Base-by-base conservation (phyloP, 2,113 vertebrate genomes). In the Aphyosemion australe region DNA sequence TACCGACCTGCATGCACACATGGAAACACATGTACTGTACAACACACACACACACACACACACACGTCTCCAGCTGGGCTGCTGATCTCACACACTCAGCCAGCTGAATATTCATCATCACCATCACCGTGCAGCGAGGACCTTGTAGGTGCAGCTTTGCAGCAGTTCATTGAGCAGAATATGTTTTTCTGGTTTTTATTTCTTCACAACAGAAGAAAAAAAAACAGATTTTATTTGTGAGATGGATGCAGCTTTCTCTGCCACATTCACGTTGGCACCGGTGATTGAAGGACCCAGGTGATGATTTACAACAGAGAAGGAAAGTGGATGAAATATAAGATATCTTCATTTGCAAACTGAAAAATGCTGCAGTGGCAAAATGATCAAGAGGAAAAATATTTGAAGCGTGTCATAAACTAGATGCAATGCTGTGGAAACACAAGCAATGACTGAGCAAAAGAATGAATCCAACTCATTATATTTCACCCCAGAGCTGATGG, bases 91-190 rank as follows among this genome's bases (percentile, higher is more conserved):
- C 76, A 73, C 74, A 73, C 76, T 69, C 18, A 39, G 53, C 31
- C 16, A 6, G 64, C 50, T 85, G 61, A 85, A 85, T 87, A 86
- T 88, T 86, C 82, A 86, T 86, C 65, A 73, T 69, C 52, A 47
- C 41, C 60, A 41, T 55, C 53, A 18, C 65, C 49, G 26, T 47
- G 45, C 52, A 49, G 54, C 53, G 50, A 84, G 69, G 61, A 73
- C 75, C 78, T 85, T 70, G 71, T 78, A 72, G 50, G 60, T 43
- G 76, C 70, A 78, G 67, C 60, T 12, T 49, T 70, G 76, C 65
- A 69, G 45, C 55, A 46, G 78, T 66, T 65, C 80, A 72, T 74
- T 61, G 73, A 57, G 48, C 41, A 31, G 21, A 66, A 69, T 74
- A 43, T 64, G 31, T 70, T 84, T 76, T 66, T 41, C 5, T 2